A percentile compares a stretch with the other conserved stretches of the same genome.
Evolutionary conservation across 2,888 invertebrate genomes (phyloP).

Genomic region (Morpho achilles): DNA sequence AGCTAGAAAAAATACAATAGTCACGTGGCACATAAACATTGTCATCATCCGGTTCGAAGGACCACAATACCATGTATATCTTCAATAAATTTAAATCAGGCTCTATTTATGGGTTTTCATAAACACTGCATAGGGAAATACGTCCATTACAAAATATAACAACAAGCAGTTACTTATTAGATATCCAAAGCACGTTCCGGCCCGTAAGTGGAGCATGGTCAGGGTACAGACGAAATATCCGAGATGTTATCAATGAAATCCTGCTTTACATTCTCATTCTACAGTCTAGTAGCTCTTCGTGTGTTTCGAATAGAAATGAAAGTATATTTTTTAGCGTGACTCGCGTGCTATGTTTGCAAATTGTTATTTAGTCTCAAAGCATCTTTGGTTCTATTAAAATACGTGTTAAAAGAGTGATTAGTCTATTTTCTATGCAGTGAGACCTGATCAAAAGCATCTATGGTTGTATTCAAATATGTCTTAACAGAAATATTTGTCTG

Average conservation of each 20-base stretch:
- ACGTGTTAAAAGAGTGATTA: too few relatives aligned
- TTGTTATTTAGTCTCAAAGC: too few relatives aligned
- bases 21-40: background rate
- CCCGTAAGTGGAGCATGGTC: slow-evolving; percentile 23
- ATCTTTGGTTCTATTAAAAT: too few relatives aligned
- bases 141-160: background rate
- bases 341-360: too few relatives aligned
- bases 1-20: too few relatives aligned
- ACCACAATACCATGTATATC: background rate
- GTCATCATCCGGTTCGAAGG: background rate
- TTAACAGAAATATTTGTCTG: too few relatives aligned
- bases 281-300: slow-evolving; percentile 2
- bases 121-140: background rate
- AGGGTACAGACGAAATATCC: slow-evolving; percentile 22
- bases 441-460: too few relatives aligned
- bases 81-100: background rate
- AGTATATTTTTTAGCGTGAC: too few relatives aligned
- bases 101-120: slow-evolving; percentile 3
- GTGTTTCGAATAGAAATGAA: background rate
- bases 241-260: slow-evolving; percentile 19
- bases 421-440: too few relatives aligned
- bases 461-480: too few relatives aligned
- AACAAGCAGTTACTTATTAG: slow-evolving; percentile 3
- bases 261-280: slow-evolving; percentile 11
- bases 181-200: slow-evolving; percentile 17